Percentiles rank a stretch among this genome's conserved stretches.
Evolutionary conservation across 2,797 vertebrate species (phyloP).

Genomic region (Anguilla pacifica): DNA sequence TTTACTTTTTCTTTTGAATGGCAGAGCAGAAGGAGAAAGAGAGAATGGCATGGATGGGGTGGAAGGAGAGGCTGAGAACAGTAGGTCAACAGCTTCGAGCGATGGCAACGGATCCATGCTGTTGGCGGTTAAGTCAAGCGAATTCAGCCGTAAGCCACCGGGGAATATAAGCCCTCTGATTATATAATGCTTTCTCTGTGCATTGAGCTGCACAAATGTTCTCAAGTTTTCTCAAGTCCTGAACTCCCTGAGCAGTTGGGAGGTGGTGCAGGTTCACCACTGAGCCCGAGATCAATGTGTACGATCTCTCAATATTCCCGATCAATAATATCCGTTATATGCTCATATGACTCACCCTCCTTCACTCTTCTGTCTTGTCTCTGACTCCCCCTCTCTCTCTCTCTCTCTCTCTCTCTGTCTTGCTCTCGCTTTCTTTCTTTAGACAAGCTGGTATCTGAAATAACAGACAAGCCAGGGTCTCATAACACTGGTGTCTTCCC

Average conservation of each 20-base stretch:
- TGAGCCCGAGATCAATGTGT: neutral
- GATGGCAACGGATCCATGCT: neutral
- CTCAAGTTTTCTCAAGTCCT: neutral
- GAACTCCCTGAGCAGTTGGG: neutral
- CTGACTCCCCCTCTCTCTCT: constrained; percentile 27
- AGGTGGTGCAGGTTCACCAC: neutral
- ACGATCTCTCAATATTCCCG: neutral
- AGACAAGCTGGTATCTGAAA: constrained; percentile 61
- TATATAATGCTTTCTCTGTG: neutral
- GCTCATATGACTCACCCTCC: neutral
- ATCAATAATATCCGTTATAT: neutral
- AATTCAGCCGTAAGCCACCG: neutral
- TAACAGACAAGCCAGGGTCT: constrained; percentile 53
- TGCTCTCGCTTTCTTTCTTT: constrained; percentile 33
- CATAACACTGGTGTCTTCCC: constrained; percentile 46
- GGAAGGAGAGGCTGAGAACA: neutral
- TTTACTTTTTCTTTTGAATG: constrained; percentile 60
- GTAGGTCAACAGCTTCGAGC: neutral
- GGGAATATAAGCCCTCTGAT: neutral
- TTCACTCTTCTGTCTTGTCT: neutral
- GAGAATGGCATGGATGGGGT: neutral
- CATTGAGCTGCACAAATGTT: neutral
- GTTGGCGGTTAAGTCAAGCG: neutral
- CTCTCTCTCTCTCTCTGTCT: constrained; percentile 34
- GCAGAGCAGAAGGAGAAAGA: constrained; percentile 55